Conservation (phyloP, 2,113 vertebrate species). For the Pteronura brasiliensis region DNA sequence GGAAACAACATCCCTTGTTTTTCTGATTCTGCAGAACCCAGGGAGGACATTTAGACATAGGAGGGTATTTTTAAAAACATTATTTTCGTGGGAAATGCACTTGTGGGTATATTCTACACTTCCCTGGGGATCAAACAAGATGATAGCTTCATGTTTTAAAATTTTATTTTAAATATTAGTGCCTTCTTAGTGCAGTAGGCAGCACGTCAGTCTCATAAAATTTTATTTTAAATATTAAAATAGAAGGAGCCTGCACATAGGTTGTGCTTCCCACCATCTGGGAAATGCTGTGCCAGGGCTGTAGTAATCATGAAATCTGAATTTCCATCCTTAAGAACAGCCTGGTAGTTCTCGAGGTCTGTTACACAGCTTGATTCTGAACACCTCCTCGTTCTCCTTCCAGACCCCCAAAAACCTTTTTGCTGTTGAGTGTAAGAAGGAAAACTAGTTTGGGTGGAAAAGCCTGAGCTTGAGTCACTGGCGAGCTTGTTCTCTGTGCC, state of each 20-base stretch:
- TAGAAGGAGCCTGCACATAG: neutral
- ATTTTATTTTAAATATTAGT: neutral
- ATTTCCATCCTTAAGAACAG: neutral
- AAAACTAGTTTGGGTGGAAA: neutral
- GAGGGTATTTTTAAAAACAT: neutral
- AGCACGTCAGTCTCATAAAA: too few species aligned
- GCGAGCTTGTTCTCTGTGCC: too few species aligned
- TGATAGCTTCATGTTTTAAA: neutral
- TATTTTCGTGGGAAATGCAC: neutral
- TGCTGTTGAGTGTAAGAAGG: neutral
- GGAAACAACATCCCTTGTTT: neutral
- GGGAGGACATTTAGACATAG: accelerated
- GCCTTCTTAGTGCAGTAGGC: too few species aligned
- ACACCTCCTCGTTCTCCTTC: neutral
- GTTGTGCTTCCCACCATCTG: neutral
- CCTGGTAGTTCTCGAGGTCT: neutral
- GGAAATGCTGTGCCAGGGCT: too few species aligned
- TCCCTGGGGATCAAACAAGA: neutral
- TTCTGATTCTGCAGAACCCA: neutral
- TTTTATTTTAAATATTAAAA: neutral
- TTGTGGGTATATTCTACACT: neutral
- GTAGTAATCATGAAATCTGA: neutral
- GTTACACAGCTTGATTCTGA: neutral
- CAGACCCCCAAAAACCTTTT: neutral
- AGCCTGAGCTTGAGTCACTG: neutral